These are phyloP conservation scores for Dolichotis patagonum DNA, from an alignment of 2,113 vertebrate genomes.

Conservation along the genomic window DNA sequence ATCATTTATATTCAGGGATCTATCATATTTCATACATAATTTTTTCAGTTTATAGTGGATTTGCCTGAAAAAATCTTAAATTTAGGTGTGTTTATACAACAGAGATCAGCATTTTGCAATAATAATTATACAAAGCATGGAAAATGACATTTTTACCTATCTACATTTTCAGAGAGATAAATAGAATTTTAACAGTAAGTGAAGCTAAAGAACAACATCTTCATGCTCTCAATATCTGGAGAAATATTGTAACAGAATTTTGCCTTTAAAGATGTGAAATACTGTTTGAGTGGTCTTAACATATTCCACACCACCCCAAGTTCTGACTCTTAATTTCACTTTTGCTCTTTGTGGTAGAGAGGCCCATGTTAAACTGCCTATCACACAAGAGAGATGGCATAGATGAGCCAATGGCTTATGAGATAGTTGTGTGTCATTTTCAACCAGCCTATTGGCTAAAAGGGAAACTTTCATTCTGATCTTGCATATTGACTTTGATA, in stretches of 20 bases:
- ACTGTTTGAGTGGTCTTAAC: not conserved
- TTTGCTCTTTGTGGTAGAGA: not conserved
- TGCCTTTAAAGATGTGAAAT: not conserved
- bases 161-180: not conserved
- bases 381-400: not conserved
- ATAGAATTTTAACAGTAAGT: not conserved
- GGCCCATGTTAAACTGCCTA: not conserved
- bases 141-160: not conserved
- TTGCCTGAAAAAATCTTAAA: not conserved
- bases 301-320: not conserved
- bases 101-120: not conserved
- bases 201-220: not conserved
- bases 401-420: not conserved
- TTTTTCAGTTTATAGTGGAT: not conserved
- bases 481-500: not conserved
- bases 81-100: not conserved
- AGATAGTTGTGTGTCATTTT: not conserved
- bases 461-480: not conserved
- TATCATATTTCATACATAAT: not conserved
- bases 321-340: not conserved
- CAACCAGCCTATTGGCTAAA: not conserved
- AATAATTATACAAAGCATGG: not conserved
- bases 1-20: not conserved
- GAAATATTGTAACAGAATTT: not conserved
- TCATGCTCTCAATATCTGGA: not conserved